Percentiles rank a stretch among this genome's conserved stretches.
Evolutionary conservation across 2,888 invertebrate genomes (phyloP).

Genomic region (Tanypteryx hageni): DNA sequence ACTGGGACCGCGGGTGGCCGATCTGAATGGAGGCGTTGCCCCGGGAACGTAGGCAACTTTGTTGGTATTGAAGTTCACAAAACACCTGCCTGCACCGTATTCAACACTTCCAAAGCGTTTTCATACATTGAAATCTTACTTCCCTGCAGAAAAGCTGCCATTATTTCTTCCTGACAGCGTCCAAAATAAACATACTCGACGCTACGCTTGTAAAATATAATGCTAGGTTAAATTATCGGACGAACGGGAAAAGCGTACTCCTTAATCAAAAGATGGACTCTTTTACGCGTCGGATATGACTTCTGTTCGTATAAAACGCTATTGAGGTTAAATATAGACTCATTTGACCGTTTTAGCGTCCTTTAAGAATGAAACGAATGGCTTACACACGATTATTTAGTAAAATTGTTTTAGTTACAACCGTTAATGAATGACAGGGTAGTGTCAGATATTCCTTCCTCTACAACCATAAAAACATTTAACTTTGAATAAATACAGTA

Average conservation of each 20-base stretch:
- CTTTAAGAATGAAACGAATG: too few relatives aligned
- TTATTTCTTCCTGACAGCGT: background rate
- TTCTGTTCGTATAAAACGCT: too few relatives aligned
- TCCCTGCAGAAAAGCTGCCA: background rate
- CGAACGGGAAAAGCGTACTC: background rate
- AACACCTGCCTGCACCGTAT: constrained; percentile 41
- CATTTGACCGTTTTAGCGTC: too few relatives aligned
- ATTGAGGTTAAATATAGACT: too few relatives aligned
- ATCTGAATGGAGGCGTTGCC: constrained; percentile 38
- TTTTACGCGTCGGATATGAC: background rate
- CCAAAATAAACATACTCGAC: background rate
- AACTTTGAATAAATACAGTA: too few relatives aligned
- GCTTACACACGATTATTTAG: too few relatives aligned
- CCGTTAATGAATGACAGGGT: too few relatives aligned
- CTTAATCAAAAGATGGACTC: too few relatives aligned
- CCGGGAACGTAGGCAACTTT: background rate
- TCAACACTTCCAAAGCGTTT: constrained; percentile 40
- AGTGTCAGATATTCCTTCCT: too few relatives aligned
- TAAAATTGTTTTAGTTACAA: too few relatives aligned
- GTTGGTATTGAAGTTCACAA: background rate
- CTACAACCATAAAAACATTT: too few relatives aligned
- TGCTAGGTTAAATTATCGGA: background rate
- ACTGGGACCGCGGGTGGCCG: constrained; percentile 24
- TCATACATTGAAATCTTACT: background rate
- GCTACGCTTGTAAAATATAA: background rate